A percentile compares a stretch with the other conserved stretches of the same genome.
phyloP scores from a whole-genome alignment of 2,113 vertebrate species.

The Poeciliopsis turrubarensis region DNA sequence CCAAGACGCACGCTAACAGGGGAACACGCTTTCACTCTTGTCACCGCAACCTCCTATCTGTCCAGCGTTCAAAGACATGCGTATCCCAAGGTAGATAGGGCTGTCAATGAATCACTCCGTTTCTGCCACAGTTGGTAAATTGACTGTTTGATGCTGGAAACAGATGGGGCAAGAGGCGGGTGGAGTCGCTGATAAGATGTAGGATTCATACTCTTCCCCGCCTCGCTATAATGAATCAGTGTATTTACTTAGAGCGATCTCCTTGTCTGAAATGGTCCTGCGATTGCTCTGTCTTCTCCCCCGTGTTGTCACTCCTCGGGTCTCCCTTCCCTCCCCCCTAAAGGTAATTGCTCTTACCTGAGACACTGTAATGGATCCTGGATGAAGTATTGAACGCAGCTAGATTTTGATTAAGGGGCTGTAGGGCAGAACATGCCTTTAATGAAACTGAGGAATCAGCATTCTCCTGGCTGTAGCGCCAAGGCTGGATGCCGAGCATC shows the following conservation, averaged over 20 bases:
- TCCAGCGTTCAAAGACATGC: constrained; percentile 44
- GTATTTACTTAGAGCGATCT: constrained; percentile 75
- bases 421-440: constrained; percentile 80
- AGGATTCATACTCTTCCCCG: constrained; percentile 57
- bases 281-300: constrained; percentile 55
- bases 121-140: constrained; percentile 56
- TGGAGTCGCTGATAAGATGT: constrained; percentile 58
- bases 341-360: constrained; percentile 84
- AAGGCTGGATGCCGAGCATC: constrained; percentile 26
- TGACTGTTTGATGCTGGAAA: constrained; percentile 59
- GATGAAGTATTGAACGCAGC: constrained; percentile 87
- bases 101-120: constrained; percentile 55
- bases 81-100: constrained; percentile 51
- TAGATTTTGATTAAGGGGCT: constrained; percentile 87
- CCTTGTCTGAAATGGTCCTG: constrained; percentile 53
- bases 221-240: constrained; percentile 71
- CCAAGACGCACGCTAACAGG: constrained; percentile 27
- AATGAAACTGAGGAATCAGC: constrained; percentile 82
- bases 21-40: constrained; percentile 27
- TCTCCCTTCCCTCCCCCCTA: constrained; percentile 37
- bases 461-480: constrained; percentile 62
- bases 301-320: constrained; percentile 3
- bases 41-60: constrained; percentile 44
- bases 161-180: constrained; percentile 39
- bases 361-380: constrained; percentile 82